Percentiles rank a stretch among this genome's conserved stretches.
Conservation (phyloP, 2,888 invertebrate species). For the Brachyptera putata region DNA sequence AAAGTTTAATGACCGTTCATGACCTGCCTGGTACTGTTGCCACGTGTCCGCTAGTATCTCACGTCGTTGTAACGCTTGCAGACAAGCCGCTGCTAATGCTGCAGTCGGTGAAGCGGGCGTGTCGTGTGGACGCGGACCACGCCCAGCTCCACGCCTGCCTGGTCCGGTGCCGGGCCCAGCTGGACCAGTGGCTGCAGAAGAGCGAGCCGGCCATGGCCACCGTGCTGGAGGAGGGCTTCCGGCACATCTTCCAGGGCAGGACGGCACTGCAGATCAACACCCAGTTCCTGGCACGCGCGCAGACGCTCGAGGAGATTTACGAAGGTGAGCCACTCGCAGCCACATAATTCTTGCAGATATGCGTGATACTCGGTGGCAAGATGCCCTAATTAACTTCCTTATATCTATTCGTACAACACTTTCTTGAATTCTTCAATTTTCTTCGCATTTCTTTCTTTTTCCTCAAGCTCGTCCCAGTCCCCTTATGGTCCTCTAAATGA, state of each 20-base stretch:
- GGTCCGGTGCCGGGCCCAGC: constrained; percentile 66
- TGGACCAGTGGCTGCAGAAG: constrained; percentile 42
- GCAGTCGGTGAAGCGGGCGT: constrained; percentile 89
- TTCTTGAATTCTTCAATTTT: too few species aligned
- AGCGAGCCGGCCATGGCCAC: constrained; percentile 51
- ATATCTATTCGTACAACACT: too few species aligned
- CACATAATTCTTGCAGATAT: too few species aligned
- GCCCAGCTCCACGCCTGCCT: constrained; percentile 84
- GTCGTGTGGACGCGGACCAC: constrained; percentile 65
- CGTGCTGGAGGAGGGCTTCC: constrained; percentile 45
- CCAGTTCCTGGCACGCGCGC: constrained; percentile 59
- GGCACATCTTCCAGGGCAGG: constrained; percentile 52
- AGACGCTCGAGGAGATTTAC: constrained; percentile 70
- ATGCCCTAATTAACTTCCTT: too few species aligned
- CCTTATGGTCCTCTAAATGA: too few species aligned
- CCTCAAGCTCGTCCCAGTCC: too few species aligned
- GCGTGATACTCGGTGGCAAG: too few species aligned
- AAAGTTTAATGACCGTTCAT: too few species aligned
- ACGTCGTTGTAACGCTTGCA: constrained; percentile 48
- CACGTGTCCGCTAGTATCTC: too few species aligned
- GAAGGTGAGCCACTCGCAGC: constrained; percentile 55
- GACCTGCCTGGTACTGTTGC: too few species aligned
- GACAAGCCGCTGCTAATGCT: constrained; percentile 91
- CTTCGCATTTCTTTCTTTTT: too few species aligned
- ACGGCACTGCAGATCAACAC: constrained; percentile 62